Evolutionary conservation across 2,797 vertebrate species (phyloP).

Genomic region (Eulemur mongoz): DNA sequence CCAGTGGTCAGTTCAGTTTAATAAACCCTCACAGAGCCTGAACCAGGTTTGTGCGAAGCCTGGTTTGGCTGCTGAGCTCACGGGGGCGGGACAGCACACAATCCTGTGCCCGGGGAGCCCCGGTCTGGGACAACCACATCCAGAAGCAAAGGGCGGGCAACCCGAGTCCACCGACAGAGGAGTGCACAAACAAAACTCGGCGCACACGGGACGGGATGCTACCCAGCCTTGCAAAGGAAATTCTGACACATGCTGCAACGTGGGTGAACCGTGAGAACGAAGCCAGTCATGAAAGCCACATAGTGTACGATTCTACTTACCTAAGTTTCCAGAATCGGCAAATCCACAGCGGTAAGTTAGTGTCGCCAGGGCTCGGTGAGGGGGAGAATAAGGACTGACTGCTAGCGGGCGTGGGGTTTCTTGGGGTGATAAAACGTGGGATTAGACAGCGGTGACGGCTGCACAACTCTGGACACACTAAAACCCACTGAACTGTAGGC

Average conservation of each 20-base stretch:
- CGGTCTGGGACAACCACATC: not conserved
- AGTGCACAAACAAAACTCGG: fast-evolving
- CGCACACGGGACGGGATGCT: fast-evolving
- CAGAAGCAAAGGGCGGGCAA: not conserved
- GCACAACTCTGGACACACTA: not conserved
- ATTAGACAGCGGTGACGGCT: not conserved
- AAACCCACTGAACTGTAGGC: not conserved
- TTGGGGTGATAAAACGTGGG: not conserved
- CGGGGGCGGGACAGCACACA: not conserved
- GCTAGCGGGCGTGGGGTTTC: not conserved
- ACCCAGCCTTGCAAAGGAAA: not conserved
- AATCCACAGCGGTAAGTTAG: not conserved
- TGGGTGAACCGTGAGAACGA: not conserved
- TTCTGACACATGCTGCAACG: fast-evolving
- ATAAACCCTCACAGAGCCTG: not conserved
- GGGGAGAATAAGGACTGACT: too few relatives aligned
- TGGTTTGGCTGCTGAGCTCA: not conserved
- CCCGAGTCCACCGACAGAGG: fast-evolving
- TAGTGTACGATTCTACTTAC: fast-evolving
- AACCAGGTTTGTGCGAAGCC: not conserved
- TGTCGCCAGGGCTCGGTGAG: not conserved
- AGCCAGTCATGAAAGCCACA: not conserved
- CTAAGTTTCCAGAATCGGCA: not conserved
- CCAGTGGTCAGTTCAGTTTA: not conserved
- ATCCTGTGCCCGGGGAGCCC: not conserved